A percentile compares a stretch with the other conserved stretches of the same genome.
Evolutionary conservation across 2,888 invertebrate genomes (phyloP).

Genomic region (Mesorhabditis spiculigera): DNA sequence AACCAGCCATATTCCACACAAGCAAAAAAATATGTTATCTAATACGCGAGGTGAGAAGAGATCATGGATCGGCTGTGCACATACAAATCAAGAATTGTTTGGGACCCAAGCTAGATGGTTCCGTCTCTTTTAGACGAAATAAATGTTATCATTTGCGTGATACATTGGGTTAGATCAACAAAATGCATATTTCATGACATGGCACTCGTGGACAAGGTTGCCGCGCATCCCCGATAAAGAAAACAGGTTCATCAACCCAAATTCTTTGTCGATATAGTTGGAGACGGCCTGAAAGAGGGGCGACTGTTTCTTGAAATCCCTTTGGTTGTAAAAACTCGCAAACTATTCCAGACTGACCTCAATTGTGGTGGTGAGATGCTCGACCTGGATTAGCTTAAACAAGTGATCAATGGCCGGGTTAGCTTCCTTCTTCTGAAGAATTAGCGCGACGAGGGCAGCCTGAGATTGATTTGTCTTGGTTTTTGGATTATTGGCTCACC

Average conservation of each 20-base stretch:
- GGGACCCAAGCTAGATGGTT: too few relatives aligned
- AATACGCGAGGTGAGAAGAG: too few relatives aligned
- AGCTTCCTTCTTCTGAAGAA: constrained; percentile 1
- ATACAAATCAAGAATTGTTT: too few relatives aligned
- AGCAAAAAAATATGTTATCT: too few relatives aligned
- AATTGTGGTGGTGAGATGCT: neutral
- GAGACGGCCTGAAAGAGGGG: neutral
- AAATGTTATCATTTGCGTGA: too few relatives aligned
- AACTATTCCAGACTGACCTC: neutral
- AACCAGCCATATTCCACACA: too few relatives aligned
- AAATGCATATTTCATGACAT: constrained; percentile 5
- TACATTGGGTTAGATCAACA: neutral
- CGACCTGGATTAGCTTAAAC: constrained; percentile 3
- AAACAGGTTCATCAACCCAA: constrained; percentile 3
- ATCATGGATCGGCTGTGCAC: too few relatives aligned
- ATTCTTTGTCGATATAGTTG: constrained; percentile 5
- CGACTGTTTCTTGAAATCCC: too few relatives aligned
- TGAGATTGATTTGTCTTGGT: neutral
- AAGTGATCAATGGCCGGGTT: neutral
- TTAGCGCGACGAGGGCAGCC: neutral
- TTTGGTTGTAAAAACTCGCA: too few relatives aligned
- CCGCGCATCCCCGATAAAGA: neutral
- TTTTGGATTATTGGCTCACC: neutral
- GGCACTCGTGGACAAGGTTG: constrained; percentile 1
- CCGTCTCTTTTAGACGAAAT: too few relatives aligned